These are phyloP conservation scores for Telmatochromis brichardi DNA, from an alignment of 2,113 vertebrate genomes.

Conservation along the genomic window DNA sequence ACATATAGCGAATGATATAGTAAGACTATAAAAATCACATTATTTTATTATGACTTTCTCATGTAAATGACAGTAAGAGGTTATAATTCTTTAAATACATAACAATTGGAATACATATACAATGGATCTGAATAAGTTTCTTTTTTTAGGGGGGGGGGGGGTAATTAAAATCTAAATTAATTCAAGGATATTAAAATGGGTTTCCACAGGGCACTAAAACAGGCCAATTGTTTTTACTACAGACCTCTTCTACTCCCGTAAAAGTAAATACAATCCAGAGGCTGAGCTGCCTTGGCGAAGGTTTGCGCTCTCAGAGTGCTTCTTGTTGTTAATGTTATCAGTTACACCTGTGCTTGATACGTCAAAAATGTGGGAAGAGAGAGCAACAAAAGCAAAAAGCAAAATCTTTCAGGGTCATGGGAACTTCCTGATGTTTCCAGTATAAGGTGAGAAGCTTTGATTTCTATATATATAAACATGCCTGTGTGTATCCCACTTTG, in stretches of 20 bases:
- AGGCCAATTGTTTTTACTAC: not conserved
- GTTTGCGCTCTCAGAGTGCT: not conserved
- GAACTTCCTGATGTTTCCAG: not conserved
- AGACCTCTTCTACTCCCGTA: not conserved
- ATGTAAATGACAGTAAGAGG: not conserved
- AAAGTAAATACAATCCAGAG: not conserved
- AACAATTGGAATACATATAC: not conserved
- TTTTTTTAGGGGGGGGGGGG: not conserved
- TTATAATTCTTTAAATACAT: not conserved
- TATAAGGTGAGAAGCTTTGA: not conserved
- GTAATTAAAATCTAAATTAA: not conserved
- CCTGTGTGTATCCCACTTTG: not conserved
- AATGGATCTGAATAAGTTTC: not conserved
- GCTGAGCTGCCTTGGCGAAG: not conserved
- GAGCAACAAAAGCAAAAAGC: not conserved
- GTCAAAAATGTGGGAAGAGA: not conserved
- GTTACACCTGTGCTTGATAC: not conserved
- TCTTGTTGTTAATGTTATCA: not conserved
- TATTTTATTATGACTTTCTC: not conserved
- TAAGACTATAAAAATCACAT: not conserved
- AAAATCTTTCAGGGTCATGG: not conserved
- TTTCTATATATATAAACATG: not conserved
- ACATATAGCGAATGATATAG: not conserved
- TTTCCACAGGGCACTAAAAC: not conserved
- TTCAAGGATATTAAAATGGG: not conserved